Conservation (phyloP, 1,140 invertebrate species). For the Sitodiplosis mosellana region DNA sequence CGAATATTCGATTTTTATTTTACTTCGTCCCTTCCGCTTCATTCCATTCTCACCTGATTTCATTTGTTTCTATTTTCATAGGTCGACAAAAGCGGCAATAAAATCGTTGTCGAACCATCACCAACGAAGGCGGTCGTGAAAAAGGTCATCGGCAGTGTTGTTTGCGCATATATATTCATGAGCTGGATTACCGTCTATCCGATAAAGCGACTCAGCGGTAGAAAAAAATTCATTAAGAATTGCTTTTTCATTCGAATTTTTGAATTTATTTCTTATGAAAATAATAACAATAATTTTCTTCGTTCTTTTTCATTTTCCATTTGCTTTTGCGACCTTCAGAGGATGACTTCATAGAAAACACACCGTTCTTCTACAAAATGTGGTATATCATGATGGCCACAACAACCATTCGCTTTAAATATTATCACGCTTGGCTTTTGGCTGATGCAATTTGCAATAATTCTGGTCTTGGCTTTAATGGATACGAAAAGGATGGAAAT, state of each 20-base stretch:
- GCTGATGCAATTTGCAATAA: constrained; percentile 89
- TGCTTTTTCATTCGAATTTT: not conserved
- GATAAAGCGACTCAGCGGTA: constrained; percentile 41
- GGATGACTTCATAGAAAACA: constrained; percentile 42
- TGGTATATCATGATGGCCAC: constrained; percentile 64
- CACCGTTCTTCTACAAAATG: constrained; percentile 28
- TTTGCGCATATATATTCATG: constrained; percentile 46
- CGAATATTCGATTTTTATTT: too few relatives aligned
- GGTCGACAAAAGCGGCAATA: constrained; percentile 23
- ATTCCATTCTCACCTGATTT: not conserved
- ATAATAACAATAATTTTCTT: not conserved
- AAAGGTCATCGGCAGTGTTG: constrained; percentile 41
- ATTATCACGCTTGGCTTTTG: constrained; percentile 92
- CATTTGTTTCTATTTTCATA: constrained; percentile 17
- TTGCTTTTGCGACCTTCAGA: constrained; percentile 24
- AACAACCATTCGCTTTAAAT: constrained; percentile 69
- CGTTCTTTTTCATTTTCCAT: not conserved
- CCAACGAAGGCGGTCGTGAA: constrained; percentile 37
- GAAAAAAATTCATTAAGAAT: not conserved
- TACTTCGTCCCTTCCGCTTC: not conserved
- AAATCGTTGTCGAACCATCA: constrained; percentile 38
- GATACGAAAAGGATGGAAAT: constrained; percentile 52
- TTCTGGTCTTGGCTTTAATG: constrained; percentile 79
- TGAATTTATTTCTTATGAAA: not conserved
- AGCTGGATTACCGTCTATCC: constrained; percentile 41